phyloP scores from a whole-genome alignment of 2,888 invertebrate genomes.

The Drosophila vallismaia region DNA sequence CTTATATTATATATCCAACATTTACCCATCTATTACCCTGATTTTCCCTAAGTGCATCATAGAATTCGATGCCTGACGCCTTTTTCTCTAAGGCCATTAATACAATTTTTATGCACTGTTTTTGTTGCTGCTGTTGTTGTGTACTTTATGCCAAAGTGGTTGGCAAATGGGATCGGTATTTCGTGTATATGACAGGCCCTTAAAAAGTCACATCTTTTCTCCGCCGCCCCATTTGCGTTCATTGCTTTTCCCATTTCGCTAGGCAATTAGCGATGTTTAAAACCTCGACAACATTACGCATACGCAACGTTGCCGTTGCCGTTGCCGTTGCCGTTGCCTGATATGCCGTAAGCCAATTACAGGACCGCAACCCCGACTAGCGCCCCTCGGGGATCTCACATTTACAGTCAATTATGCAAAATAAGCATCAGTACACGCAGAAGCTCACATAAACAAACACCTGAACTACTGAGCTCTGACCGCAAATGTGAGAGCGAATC shows the following conservation, averaged over 20 bases:
- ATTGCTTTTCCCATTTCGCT: constrained; percentile 25
- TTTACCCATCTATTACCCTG: background rate
- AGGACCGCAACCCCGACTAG: constrained; percentile 26
- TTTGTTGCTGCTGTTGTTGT: constrained; percentile 22
- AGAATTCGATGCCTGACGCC: constrained; percentile 19
- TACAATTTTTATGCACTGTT: constrained; percentile 28
- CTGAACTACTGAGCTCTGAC: constrained; percentile 18
- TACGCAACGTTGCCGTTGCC: constrained; percentile 34
- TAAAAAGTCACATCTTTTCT: constrained; percentile 8
- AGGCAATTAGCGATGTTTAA: constrained; percentile 54
- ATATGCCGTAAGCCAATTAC: constrained; percentile 36
- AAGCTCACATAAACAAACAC: constrained; percentile 13
- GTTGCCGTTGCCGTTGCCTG: constrained; percentile 3
- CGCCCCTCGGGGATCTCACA: constrained; percentile 35
- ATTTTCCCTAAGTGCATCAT: constrained; percentile 15
- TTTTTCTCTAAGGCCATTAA: constrained; percentile 28
- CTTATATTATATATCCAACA: background rate
- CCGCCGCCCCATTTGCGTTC: background rate
- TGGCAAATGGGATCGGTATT: constrained; percentile 44
- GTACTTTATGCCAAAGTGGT: constrained; percentile 26
- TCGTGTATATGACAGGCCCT: constrained; percentile 39
- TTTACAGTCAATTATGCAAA: constrained; percentile 73
- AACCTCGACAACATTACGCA: constrained; percentile 45
- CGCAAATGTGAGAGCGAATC: constrained; percentile 12
- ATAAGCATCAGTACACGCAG: constrained; percentile 55